Percentiles rank a stretch among this genome's conserved stretches.
Conservation (phyloP, 2,797 vertebrate genomes). For the Gambusia yucatana region DNA sequence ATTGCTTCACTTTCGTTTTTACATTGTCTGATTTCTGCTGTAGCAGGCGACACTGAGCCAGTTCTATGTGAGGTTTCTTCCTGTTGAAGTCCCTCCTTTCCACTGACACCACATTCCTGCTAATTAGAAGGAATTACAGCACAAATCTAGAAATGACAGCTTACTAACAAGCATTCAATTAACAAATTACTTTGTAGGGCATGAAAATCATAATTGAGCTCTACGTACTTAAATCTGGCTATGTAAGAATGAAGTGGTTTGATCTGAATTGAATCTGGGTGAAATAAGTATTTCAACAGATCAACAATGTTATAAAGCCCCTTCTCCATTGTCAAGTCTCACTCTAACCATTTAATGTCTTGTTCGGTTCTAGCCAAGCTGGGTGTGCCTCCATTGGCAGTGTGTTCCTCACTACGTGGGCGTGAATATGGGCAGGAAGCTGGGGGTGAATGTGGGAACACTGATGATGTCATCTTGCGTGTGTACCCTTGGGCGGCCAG, state of each 20-base stretch:
- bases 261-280: background rate
- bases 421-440: background rate
- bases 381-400: background rate
- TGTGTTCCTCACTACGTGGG: background rate
- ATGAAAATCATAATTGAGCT: background rate
- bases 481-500: background rate
- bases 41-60: background rate
- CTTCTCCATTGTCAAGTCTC: background rate
- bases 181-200: background rate
- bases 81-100: background rate
- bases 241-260: background rate
- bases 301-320: background rate
- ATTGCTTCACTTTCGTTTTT: background rate
- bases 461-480: background rate
- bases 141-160: background rate
- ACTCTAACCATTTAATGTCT: background rate
- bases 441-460: background rate
- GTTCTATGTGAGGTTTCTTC: background rate
- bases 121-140: background rate
- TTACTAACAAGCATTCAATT: background rate
- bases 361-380: background rate
- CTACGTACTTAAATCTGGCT: background rate
- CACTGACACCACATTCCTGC: background rate
- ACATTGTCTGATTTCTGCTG: background rate
- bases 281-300: background rate